A percentile compares a stretch with the other conserved stretches of the same genome.
phyloP scores from a whole-genome alignment of 1,140 invertebrate genomes.

The Heterodera carotae region DNA sequence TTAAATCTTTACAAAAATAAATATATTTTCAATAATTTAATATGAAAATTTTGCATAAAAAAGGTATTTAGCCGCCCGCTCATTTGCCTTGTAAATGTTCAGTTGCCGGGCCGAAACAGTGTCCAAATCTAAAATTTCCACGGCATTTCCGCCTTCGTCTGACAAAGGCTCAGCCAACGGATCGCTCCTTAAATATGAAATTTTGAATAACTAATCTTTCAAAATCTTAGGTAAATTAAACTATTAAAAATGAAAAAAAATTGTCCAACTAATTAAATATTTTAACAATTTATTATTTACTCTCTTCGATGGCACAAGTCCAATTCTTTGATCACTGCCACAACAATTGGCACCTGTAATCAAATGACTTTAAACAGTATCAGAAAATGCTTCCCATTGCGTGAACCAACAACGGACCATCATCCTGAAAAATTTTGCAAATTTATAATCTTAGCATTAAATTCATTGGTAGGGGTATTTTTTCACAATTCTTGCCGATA shows the following conservation, averaged over 20 bases:
- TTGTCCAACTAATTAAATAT: too few relatives aligned
- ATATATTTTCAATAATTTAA: too few relatives aligned
- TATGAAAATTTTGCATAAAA: not conserved
- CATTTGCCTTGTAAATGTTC: constrained; percentile 53
- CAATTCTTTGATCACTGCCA: constrained; percentile 53
- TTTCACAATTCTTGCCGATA: too few relatives aligned
- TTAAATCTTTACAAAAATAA: not conserved
- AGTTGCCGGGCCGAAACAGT: constrained; percentile 19
- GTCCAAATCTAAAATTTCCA: constrained; percentile 31
- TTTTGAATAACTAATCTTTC: constrained; percentile 13
- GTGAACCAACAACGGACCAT: constrained; percentile 66
- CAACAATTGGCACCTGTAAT: constrained; percentile 55
- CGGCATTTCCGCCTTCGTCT: constrained; percentile 28
- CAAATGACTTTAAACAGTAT: constrained; percentile 29
- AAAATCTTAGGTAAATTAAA: too few relatives aligned
- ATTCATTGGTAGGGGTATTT: too few relatives aligned
- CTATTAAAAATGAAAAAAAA: too few relatives aligned
- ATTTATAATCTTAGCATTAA: too few relatives aligned
- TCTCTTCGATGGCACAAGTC: constrained; percentile 45
- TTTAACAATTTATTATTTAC: constrained; percentile 37
- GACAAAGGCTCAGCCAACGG: constrained; percentile 34
- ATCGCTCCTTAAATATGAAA: constrained; percentile 32
- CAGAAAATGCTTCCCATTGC: constrained; percentile 38
- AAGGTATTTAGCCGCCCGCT: too few relatives aligned
- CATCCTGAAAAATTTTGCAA: constrained; percentile 67